Evolutionary conservation across 1,140 invertebrate species (phyloP).

Genomic region (Sitophilus oryzae): DNA sequence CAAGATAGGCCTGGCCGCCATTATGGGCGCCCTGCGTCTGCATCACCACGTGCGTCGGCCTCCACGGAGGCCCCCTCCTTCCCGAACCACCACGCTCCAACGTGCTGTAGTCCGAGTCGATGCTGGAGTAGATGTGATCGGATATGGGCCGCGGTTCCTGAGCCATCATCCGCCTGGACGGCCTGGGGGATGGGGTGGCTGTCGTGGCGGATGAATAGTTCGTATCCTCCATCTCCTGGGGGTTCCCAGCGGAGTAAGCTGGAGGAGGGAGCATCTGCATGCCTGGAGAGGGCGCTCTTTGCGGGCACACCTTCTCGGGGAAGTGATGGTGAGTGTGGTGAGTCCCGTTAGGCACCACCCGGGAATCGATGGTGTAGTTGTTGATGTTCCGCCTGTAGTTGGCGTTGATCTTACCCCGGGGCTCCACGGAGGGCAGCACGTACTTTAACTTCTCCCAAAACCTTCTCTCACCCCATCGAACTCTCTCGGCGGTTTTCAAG

Average conservation of each 20-base stretch:
- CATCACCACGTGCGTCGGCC: slow-evolving; percentile 43
- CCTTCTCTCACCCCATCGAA: slow-evolving; percentile 83
- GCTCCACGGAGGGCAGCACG: slow-evolving; percentile 71
- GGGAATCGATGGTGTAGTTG: slow-evolving; percentile 66
- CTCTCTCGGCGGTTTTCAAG: slow-evolving; percentile 72
- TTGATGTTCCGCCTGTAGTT: slow-evolving; percentile 70
- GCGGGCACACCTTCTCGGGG: slow-evolving; percentile 44
- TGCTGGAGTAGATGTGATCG: slow-evolving; percentile 82
- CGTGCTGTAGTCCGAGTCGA: slow-evolving; percentile 75
- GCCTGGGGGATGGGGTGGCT: slow-evolving; percentile 56
- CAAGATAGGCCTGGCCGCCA: slow-evolving; percentile 54
- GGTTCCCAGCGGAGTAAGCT: slow-evolving; percentile 45
- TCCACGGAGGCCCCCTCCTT: slow-evolving; percentile 41
- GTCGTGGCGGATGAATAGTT: slow-evolving; percentile 59
- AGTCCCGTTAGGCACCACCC: slow-evolving; percentile 52
- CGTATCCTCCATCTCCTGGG: slow-evolving; percentile 52
- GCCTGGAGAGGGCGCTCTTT: slow-evolving; percentile 45
- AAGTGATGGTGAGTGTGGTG: slow-evolving; percentile 49
- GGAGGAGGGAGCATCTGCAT: slow-evolving; percentile 48
- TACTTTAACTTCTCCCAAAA: slow-evolving; percentile 90
- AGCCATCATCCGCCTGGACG: slow-evolving; percentile 47
- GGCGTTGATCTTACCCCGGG: slow-evolving; percentile 56
- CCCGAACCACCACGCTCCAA: slow-evolving; percentile 50
- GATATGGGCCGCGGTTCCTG: slow-evolving; percentile 65
- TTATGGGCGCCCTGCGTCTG: slow-evolving; percentile 39